Percentiles rank a stretch among this genome's conserved stretches.
Evolutionary conservation across 2,797 vertebrate genomes (phyloP).

Genomic region (Martes flavigula): DNA sequence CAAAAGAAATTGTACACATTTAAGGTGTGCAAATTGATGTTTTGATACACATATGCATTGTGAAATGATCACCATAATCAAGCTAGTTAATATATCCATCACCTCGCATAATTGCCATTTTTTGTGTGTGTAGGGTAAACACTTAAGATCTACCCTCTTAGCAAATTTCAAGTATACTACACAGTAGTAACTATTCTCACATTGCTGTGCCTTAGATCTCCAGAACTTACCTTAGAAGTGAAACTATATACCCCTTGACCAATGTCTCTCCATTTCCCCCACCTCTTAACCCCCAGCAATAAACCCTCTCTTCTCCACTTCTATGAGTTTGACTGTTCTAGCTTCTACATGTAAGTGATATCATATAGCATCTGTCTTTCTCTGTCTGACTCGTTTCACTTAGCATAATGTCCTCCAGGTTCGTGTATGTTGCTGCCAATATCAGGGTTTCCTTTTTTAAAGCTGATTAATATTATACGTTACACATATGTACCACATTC

Average conservation of each 20-base stretch:
- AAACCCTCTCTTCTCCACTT: neutral
- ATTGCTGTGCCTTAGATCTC: neutral
- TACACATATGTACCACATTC: neutral
- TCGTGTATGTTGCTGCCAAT: neutral
- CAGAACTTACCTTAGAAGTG: neutral
- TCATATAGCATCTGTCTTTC: neutral
- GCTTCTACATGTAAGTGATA: neutral
- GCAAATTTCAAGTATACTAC: neutral
- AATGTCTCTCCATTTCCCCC: neutral
- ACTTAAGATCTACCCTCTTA: neutral
- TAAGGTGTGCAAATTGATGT: neutral
- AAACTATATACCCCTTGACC: neutral
- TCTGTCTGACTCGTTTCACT: neutral
- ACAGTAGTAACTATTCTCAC: neutral
- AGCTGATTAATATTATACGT: neutral
- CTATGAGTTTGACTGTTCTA: neutral
- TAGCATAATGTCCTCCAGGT: neutral
- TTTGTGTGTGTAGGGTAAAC: neutral
- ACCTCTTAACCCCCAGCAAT: neutral
- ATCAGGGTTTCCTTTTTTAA: neutral
- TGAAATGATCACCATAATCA: neutral
- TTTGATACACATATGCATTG: neutral
- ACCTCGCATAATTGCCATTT: neutral
- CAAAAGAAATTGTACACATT: neutral
- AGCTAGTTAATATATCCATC: neutral